Base-by-base conservation (phyloP, 2,797 vertebrate genomes). In the Epinephelus malabaricus region DNA sequence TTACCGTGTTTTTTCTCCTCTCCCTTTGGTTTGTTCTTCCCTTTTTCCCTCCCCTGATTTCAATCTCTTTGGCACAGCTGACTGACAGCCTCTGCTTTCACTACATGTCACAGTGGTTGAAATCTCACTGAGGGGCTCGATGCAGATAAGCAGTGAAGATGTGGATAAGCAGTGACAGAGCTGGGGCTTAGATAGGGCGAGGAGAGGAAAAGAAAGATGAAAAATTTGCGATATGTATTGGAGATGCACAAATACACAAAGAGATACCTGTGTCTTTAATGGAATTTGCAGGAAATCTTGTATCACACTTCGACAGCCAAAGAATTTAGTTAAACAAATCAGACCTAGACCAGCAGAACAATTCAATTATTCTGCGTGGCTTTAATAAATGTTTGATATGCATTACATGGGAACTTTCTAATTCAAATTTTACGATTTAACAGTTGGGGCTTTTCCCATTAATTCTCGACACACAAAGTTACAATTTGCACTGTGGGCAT, bases 341-440 rank as follows among this genome's bases (percentile, higher is more conserved):
- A 94, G 95, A 94, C 93, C 82, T 93, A 95, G 94, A 95, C 95
- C 95, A 89, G 95, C 96, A 96, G 96, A 97, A 97, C 97, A 98
- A 97, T 98, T 99, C 96, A 98, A 97, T 98, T 98, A 98, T 97
- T 96, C 96, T 93, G 95, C 93, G 80, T 89, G 89, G 95, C 95
- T 97, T 97, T 97, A 97, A 97, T 97, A 97, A 97, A 97, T 96
- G 96, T 96, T 97, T 96, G 96, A 95, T 95, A 95, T 96, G 96
- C 95, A 95, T 97, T 97, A 96, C 96, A 97, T 95, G 95, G 95
- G 91, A 95, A 91, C 84, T 86, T 90, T 86, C 88, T 97, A 96
- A 97, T 97, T 97, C 96, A 95, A 96, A 97, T 97, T 97, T 97
- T 96, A 97, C 96, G 95, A 97, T 97, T 97, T 97, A 97, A 96